These are phyloP conservation scores for Chrysochloris asiatica DNA, from an alignment of 2,113 vertebrate species.

Conservation along the genomic window DNA sequence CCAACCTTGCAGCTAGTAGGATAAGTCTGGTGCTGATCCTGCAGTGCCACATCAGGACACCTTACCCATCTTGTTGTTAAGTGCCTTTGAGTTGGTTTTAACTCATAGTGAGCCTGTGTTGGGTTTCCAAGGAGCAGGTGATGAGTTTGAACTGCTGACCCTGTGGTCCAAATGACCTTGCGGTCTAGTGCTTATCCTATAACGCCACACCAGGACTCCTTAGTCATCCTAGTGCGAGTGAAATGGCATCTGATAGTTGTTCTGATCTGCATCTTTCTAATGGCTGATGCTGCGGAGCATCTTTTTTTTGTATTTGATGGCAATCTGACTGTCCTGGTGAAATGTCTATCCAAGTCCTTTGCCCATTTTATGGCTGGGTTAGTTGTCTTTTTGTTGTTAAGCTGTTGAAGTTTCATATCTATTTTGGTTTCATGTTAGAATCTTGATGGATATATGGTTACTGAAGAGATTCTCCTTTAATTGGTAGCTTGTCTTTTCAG, in stretches of 20 bases:
- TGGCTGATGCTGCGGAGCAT: background rate
- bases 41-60: no score
- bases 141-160: no score
- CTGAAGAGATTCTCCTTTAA: background rate
- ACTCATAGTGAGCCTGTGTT: no score
- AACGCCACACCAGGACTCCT: no score
- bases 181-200: no score
- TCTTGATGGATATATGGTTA: background rate
- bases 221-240: background rate
- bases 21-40: no score
- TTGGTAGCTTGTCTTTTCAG: background rate
- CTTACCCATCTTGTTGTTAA: no score
- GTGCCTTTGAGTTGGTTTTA: no score
- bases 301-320: background rate
- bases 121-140: no score
- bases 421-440: background rate
- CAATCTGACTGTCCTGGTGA: background rate
- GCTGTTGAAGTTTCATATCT: background rate
- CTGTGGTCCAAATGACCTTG: no score
- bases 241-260: background rate
- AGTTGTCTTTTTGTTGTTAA: background rate
- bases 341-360: background rate
- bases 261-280: background rate
- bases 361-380: no score
- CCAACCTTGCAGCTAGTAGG: no score